Base-by-base conservation (phyloP, 2,888 invertebrate genomes). In the Meghimatium bilineatum region DNA sequence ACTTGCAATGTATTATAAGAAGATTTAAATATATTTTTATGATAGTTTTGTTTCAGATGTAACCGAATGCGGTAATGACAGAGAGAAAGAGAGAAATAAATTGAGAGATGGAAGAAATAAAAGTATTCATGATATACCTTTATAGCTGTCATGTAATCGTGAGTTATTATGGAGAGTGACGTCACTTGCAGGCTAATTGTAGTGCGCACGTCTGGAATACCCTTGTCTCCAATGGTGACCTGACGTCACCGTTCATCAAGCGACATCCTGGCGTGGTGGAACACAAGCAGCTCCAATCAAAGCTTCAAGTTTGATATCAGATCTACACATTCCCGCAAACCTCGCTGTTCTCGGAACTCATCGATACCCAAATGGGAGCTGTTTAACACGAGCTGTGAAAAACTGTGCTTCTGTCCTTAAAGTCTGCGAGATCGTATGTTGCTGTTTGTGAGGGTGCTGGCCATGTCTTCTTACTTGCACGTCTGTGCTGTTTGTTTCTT, bases 141-240 rank as follows among this genome's bases (percentile, higher is more conserved):
- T 72, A 74, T 72, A 34, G n/a, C 44, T 32, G 38, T 81, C 38
- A 56, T 74, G 44, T 29, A 38, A 63, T 23, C 23, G 44, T 63
- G 38, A 81, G 63, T 72, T n/a, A 71, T 71, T 80, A 81, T 63
- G 38, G 60, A 26, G 5, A 36, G 20, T 76, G 82, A 82, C 82
- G 82, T 82, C 82, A 82, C 44, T 10, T 23, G 67, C 38, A 26
- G n/a, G 67, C 82, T 82, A 82, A 82, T 82, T 82, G 75, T 82
- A 49, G 72, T 66, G 29, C 56, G 72, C 74, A 26, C 75, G 49
- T 49, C 75, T 76, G 82, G 82, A 76, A 76, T 82, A 49, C 76
- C 76, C 67, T 14, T 34, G 82, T 82, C 75, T 72, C 82, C 76
- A 82, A 72, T 81, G 76, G 82, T 76, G 76, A 82, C 82, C 44